A percentile compares a stretch with the other conserved stretches of the same genome.
Evolutionary conservation across 2,888 invertebrate species (phyloP).

Genomic region (Heptascelio sp.): DNA sequence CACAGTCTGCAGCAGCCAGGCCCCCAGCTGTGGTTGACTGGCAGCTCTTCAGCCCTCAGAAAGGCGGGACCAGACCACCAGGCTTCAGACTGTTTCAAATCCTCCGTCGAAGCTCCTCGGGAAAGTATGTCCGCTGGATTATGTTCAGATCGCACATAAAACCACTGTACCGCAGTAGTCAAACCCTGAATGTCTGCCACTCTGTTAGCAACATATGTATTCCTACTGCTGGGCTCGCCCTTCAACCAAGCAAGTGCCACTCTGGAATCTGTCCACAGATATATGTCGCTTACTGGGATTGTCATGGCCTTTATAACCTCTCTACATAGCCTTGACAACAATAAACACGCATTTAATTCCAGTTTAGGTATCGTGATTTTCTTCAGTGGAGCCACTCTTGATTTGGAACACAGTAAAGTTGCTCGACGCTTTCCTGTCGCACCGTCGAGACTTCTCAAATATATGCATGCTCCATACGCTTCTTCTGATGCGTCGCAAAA

Average conservation of each 20-base stretch:
- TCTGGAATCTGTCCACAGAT: not conserved
- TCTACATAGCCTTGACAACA: not conserved
- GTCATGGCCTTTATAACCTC: not conserved
- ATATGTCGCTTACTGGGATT: not conserved
- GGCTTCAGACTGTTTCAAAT: no score
- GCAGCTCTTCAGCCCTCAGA: no score
- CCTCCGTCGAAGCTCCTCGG: no score
- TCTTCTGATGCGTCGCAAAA: not conserved
- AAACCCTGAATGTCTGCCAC: conserved; percentile 12
- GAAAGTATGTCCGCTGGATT: conserved; percentile 45
- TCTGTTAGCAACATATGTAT: not conserved
- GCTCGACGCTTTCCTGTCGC: not conserved
- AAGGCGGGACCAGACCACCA: no score
- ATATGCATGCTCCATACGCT: not conserved
- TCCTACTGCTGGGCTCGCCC: not conserved
- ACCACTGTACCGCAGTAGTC: conserved; percentile 8
- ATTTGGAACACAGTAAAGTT: not conserved
- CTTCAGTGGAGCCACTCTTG: not conserved
- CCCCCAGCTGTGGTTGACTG: no score
- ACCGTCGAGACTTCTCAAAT: not conserved
- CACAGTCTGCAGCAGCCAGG: no score
- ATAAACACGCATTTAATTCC: not conserved
- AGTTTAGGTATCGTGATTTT: not conserved
- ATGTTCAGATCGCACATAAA: conserved; percentile 24
- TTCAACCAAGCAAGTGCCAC: not conserved